Percentiles rank a stretch among this genome's conserved stretches.
phyloP scores from a whole-genome alignment of 2,888 invertebrate species.

The Eucera pruinosa region DNA sequence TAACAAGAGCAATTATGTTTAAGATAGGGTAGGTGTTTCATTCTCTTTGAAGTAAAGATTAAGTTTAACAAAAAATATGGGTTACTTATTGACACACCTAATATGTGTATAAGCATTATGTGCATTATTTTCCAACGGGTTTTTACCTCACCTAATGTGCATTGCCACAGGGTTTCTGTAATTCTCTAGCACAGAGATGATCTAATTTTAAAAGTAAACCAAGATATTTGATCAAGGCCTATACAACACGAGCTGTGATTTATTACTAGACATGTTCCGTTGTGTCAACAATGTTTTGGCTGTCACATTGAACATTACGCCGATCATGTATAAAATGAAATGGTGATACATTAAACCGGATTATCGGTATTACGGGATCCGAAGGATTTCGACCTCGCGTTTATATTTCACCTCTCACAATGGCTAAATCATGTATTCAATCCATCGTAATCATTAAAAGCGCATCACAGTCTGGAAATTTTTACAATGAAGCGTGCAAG shows the following conservation, averaged over 20 bases:
- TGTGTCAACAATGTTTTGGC: slow-evolving; percentile 57
- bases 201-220: slow-evolving; percentile 14
- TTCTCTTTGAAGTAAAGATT: no score
- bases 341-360: slow-evolving; percentile 51
- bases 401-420: slow-evolving; percentile 24
- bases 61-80: no score
- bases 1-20: no score
- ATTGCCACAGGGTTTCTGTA: no score
- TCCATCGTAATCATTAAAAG: slow-evolving; percentile 8
- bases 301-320: slow-evolving; percentile 40
- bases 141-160: no score
- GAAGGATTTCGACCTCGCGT: not conserved
- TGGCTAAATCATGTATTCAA: not conserved
- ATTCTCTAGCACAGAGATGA: not conserved
- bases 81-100: no score
- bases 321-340: slow-evolving; percentile 44
- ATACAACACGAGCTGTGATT: slow-evolving; percentile 40
- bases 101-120: slow-evolving; percentile 24
- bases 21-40: no score
- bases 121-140: slow-evolving; percentile 1
- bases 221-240: slow-evolving; percentile 37
- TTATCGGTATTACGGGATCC: slow-evolving; percentile 27
- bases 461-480: not conserved
- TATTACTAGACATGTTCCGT: slow-evolving; percentile 48
- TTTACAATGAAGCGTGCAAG: not conserved